Conservation (phyloP, 1,140 invertebrate genomes). For the Bombus huntii region DNA sequence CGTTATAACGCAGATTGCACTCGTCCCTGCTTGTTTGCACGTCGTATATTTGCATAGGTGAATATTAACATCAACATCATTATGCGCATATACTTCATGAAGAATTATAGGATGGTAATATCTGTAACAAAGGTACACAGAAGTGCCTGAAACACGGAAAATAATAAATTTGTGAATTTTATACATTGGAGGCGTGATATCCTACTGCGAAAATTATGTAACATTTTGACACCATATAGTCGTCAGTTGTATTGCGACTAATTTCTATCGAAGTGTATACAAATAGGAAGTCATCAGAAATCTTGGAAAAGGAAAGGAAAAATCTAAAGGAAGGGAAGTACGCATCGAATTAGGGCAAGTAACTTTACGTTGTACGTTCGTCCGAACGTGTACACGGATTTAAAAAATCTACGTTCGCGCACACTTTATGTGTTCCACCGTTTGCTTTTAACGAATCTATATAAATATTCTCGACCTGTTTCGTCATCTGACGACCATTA, state of each 20-base stretch:
- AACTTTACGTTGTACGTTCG: not conserved
- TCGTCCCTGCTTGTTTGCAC: not conserved
- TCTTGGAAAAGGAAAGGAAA: not conserved
- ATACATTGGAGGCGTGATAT: not conserved
- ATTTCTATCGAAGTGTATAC: too few species aligned
- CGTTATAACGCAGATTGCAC: conserved; percentile 2
- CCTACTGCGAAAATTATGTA: too few species aligned
- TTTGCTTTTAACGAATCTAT: not conserved
- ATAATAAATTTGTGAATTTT: not conserved
- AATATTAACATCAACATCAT: conserved; percentile 6
- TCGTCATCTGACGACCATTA: too few species aligned
- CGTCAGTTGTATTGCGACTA: too few species aligned
- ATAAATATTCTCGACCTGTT: too few species aligned
- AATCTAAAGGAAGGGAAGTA: not conserved
- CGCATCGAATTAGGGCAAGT: not conserved
- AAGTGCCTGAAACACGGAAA: not conserved
- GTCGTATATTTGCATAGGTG: not conserved
- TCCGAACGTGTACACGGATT: not conserved
- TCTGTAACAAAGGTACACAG: not conserved
- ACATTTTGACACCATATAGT: too few species aligned
- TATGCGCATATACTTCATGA: not conserved
- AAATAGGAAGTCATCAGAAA: too few species aligned
- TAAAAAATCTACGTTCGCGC: not conserved
- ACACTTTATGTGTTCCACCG: not conserved
- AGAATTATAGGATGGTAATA: not conserved